phyloP scores from a whole-genome alignment of 2,888 invertebrate genomes.

The Spisula solida region DNA sequence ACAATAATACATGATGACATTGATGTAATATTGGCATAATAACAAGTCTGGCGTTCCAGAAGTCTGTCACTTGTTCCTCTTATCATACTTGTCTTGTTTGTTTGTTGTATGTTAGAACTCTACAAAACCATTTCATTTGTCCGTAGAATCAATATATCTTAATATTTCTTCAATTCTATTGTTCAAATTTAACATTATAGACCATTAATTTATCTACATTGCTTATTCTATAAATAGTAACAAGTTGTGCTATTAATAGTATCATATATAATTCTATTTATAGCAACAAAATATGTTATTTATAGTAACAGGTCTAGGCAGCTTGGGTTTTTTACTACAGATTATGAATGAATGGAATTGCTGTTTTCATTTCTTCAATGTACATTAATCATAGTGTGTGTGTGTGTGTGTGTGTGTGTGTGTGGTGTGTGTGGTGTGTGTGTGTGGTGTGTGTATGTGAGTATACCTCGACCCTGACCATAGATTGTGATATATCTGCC shows the following conservation, averaged over 20 bases:
- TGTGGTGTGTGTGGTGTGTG: too few relatives aligned
- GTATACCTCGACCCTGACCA: neutral
- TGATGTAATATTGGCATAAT: too few relatives aligned
- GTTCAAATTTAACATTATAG: neutral
- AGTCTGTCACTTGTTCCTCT: too few relatives aligned
- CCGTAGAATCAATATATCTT: constrained; percentile 2
- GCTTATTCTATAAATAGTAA: constrained; percentile 4
- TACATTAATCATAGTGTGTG: neutral
- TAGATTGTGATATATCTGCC: neutral
- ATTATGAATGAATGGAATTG: neutral
- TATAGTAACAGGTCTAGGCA: constrained; percentile 15
- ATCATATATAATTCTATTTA: neutral
- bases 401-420: neutral
- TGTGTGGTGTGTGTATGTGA: neutral
- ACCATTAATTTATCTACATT: neutral
- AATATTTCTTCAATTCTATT: neutral
- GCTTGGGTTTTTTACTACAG: neutral
- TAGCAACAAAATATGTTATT: neutral
- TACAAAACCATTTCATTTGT: too few relatives aligned
- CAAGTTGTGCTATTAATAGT: constrained; percentile 8
- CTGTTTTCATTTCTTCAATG: neutral
- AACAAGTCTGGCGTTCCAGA: too few relatives aligned
- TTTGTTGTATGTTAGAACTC: too few relatives aligned
- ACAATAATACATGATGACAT: too few relatives aligned
- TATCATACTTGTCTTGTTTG: too few relatives aligned